Conservation (phyloP, 1,140 invertebrate genomes). For the Pararge aegeria region DNA sequence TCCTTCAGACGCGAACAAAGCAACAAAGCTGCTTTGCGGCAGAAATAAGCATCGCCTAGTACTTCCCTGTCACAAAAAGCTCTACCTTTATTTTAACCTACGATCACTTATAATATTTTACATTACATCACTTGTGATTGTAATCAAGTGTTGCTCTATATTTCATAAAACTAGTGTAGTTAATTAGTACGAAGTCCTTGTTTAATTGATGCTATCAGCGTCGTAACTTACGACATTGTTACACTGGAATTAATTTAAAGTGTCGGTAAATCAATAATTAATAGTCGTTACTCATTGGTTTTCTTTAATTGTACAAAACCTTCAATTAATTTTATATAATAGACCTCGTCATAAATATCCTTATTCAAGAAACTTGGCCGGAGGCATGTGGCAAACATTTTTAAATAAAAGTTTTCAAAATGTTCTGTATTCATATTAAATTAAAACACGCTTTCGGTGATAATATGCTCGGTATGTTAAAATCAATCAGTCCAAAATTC, state of each 20-base stretch:
- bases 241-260: not conserved
- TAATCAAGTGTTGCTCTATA: no score
- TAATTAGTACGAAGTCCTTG: no score
- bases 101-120: no score
- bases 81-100: no score
- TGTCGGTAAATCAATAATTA: not conserved
- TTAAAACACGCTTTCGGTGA: not conserved
- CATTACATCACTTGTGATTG: no score
- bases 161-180: no score
- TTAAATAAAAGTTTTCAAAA: not conserved
- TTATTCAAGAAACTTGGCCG: not conserved
- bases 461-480: not conserved
- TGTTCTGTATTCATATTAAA: not conserved
- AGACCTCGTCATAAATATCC: slow-evolving; percentile 5
- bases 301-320: not conserved
- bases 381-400: not conserved
- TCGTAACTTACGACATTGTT: not conserved
- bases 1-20: no score
- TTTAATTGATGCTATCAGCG: not conserved
- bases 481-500: no score
- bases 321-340: slow-evolving; percentile 3
- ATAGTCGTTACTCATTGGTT: not conserved
- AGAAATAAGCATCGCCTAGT: no score
- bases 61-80: no score
- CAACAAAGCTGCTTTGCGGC: no score